Base-by-base conservation (phyloP, 2,888 invertebrate species). In the Lamproptera curius region DNA sequence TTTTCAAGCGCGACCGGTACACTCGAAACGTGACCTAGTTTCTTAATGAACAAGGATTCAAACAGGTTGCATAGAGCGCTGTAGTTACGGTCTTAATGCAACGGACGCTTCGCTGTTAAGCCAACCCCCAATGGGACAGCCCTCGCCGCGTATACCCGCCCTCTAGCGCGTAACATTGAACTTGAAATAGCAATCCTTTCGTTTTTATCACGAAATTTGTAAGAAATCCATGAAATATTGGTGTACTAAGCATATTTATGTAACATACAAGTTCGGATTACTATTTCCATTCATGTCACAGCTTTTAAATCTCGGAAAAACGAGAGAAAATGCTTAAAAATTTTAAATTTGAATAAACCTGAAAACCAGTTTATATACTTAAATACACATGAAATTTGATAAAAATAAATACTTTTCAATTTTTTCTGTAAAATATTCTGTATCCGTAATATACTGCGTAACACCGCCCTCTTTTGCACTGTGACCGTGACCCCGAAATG, bases 91-190 rank as follows among this genome's bases (percentile, higher is more conserved):
- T 11, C 11, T 11, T 11, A 11, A 11, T 31, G 31, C 31, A 31
- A 2, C 31, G 31, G 31, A n/a, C 31, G 15, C 15, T 17, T 2
- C 35, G 9, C 10, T 42, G 35, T 16, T 26, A 14, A 20, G 34
- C 34, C 42, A 15, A 13, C 34, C 34, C 20, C 20, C 35, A 1
- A n/a, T 9, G 11, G 23, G 11, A 6, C 11, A 5, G 14, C n/a
- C 8, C 15, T 8, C 23, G 14, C 10, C 23, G 42, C 42, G 42
- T 35, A 42, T 42, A 35, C 11, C 42, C 34, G 35, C 17, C 35
- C 42, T 15, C 16, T 1, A 14, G 26, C 23, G 26, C 23, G 6
- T 26, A 23, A 23, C 35, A 14, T 16, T 42, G 35, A 36, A 42
- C 41, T 41, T 41, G 41, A 41, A 16, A 41, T 16, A 41, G 6